A percentile compares a stretch with the other conserved stretches of the same genome.
Conservation (phyloP, 2,888 invertebrate genomes). For the Drosophila lutescens region DNA sequence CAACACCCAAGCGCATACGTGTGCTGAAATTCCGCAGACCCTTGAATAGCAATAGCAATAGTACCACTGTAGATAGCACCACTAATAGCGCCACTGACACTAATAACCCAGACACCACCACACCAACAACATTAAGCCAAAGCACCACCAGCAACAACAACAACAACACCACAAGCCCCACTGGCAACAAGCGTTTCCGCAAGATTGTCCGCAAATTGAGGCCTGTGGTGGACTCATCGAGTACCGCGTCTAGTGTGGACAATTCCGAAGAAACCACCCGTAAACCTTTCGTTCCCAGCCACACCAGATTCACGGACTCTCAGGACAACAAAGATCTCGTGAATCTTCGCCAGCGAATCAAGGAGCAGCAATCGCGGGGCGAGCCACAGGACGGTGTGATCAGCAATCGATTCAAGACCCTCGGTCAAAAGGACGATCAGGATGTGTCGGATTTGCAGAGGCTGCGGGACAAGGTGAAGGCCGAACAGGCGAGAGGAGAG, state of each 20-base stretch:
- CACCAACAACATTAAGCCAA: constrained; percentile 51
- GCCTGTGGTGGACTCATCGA: constrained; percentile 59
- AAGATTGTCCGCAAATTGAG: constrained; percentile 78
- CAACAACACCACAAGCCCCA: constrained; percentile 30
- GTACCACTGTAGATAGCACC: constrained; percentile 55
- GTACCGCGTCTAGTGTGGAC: constrained; percentile 5
- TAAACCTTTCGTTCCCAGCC: constrained; percentile 54
- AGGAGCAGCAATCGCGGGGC: constrained; percentile 56
- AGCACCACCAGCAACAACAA: constrained; percentile 39
- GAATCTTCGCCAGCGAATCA: constrained; percentile 63
- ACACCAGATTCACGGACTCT: constrained; percentile 36
- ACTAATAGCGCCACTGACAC: constrained; percentile 71
- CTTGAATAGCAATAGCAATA: constrained; percentile 56
- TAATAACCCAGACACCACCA: constrained; percentile 45
- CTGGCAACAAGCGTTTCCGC: constrained; percentile 75
- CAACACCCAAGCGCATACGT: constrained; percentile 75
- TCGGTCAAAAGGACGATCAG: constrained; percentile 15
- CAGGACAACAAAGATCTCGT: constrained; percentile 50
- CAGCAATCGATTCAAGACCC: constrained; percentile 38
- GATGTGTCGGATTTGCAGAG: constrained; percentile 58
- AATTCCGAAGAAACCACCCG: constrained; percentile 43
- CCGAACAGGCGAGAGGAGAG: constrained; percentile 57
- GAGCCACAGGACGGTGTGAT: constrained; percentile 51
- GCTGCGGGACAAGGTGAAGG: constrained; percentile 67
- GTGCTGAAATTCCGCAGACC: constrained; percentile 78